These are phyloP conservation scores for Cynocephalus volans DNA, from an alignment of 2,113 vertebrate genomes.

Conservation along the genomic window DNA sequence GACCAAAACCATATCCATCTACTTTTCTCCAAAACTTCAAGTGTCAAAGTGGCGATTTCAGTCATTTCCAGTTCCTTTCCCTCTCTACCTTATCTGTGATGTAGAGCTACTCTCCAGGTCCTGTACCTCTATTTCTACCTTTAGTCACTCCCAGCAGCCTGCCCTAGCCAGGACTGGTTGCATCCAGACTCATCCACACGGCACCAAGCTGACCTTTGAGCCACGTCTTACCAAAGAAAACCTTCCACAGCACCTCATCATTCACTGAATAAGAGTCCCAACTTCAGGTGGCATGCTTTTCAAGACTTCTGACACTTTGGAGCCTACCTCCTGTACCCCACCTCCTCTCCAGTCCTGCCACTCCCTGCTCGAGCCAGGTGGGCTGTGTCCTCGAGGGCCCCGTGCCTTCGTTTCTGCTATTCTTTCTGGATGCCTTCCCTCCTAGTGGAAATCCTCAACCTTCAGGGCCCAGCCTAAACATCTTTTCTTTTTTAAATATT, in stretches of 20 bases:
- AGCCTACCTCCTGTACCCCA: neutral
- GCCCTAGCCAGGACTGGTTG: neutral
- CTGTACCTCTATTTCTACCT: neutral
- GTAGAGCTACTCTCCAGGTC: neutral
- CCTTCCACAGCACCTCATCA: neutral
- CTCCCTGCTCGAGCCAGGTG: neutral
- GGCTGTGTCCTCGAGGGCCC: no score
- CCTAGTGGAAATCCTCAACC: neutral
- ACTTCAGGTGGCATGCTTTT: neutral
- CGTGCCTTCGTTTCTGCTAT: neutral
- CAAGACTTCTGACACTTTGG: neutral
- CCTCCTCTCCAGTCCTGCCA: neutral
- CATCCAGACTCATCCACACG: neutral
- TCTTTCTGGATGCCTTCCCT: neutral
- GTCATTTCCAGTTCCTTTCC: neutral
- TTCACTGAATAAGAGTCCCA: neutral
- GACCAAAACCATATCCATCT: neutral
- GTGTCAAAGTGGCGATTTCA: neutral
- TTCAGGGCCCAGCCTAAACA: neutral
- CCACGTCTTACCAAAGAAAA: neutral
- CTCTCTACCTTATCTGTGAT: neutral
- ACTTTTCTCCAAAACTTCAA: constrained; percentile 34
- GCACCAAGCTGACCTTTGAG: neutral
- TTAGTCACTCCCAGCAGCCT: neutral
- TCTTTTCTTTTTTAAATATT: neutral